Evolutionary conservation across 2,113 vertebrate genomes (phyloP).

Genomic region (Telmatochromis sp.): DNA sequence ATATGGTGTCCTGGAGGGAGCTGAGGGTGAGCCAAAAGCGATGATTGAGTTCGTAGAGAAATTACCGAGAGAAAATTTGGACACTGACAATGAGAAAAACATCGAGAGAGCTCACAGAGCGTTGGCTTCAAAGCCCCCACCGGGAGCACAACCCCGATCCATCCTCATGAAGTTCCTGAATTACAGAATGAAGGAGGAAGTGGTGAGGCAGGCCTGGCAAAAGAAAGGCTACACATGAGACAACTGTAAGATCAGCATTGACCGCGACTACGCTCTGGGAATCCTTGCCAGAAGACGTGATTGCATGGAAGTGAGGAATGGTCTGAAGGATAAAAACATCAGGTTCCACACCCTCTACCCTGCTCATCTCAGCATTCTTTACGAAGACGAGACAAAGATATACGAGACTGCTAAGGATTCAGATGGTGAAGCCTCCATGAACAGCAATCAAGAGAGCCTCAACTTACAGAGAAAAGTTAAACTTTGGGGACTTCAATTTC

Average conservation of each 20-base stretch:
- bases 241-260: neutral
- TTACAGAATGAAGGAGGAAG: neutral
- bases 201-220: neutral
- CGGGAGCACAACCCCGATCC: neutral
- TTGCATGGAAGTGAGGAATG: neutral
- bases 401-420: neutral
- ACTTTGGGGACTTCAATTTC: neutral
- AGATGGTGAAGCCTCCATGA: neutral
- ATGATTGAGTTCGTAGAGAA: neutral
- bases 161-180: neutral
- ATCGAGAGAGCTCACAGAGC: neutral
- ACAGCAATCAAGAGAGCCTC: rapidly evolving
- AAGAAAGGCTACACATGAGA: neutral
- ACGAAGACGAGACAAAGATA: neutral
- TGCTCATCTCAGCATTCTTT: neutral
- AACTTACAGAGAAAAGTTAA: neutral
- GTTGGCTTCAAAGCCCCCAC: neutral
- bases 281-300: neutral
- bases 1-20: neutral
- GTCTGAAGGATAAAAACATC: neutral
- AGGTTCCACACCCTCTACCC: neutral
- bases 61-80: neutral
- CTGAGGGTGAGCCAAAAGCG: neutral
- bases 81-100: neutral
- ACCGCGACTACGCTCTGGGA: neutral